Evolutionary conservation across 2,113 vertebrate genomes (phyloP).

Genomic region (Pterocles gutturalis): DNA sequence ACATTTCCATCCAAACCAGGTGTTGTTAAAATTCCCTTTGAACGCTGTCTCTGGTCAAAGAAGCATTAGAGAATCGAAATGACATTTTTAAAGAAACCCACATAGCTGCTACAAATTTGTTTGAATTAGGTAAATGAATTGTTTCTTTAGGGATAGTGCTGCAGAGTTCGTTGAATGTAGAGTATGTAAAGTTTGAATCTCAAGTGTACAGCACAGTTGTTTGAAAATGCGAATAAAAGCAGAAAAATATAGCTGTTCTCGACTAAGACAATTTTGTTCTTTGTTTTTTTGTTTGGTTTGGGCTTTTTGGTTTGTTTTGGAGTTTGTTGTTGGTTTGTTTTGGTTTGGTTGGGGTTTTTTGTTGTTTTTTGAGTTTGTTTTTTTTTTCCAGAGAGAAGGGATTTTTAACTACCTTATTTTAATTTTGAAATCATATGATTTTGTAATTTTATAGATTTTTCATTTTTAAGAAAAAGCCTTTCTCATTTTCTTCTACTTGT

Average conservation of each 20-base stretch:
- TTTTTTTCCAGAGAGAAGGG: too few species aligned
- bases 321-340: too few species aligned
- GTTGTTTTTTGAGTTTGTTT: too few species aligned
- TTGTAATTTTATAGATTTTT: neutral
- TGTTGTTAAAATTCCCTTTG: conserved; percentile 36
- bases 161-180: neutral
- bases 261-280: too few species aligned
- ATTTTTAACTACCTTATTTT: neutral
- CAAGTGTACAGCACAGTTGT: neutral
- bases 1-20: neutral
- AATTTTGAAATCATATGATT: neutral
- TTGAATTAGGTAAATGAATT: neutral
- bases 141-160: neutral
- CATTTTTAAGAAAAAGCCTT: neutral
- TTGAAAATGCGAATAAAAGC: neutral
- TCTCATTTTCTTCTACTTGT: neutral
- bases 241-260: neutral
- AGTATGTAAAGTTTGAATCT: neutral
- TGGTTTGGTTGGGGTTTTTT: neutral
- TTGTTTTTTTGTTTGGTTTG: too few species aligned
- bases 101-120: conserved; percentile 20
- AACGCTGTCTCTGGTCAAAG: conserved; percentile 51
- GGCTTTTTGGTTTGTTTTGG: neutral
- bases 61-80: conserved; percentile 59
- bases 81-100: conserved; percentile 63